A percentile compares a stretch with the other conserved stretches of the same genome.
phyloP scores from a whole-genome alignment of 2,113 vertebrate genomes.

The Syrmaticus mikado region DNA sequence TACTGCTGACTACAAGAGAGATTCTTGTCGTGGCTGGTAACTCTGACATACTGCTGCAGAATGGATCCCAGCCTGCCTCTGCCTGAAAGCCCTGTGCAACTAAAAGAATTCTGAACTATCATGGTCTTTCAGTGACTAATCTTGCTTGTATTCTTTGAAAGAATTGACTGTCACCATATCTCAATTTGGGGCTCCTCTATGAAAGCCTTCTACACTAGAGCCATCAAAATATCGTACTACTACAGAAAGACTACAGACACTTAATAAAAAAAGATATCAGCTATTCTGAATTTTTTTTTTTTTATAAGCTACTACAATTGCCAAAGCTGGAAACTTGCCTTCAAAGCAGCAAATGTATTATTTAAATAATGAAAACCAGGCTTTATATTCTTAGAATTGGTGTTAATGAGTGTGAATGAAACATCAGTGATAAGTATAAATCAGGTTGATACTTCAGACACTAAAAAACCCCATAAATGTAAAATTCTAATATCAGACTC shows the following conservation, averaged over 20 bases:
- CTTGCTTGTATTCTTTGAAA: background rate
- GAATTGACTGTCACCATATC: background rate
- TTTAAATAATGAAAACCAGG: background rate
- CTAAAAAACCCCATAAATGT: background rate
- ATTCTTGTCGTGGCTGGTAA: background rate
- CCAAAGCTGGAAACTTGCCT: background rate
- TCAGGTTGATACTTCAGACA: background rate
- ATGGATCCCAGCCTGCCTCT: background rate
- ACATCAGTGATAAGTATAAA: fast-evolving
- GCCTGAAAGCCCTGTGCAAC: background rate
- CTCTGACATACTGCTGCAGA: background rate
- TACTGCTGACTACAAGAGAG: background rate
- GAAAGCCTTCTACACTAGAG: background rate
- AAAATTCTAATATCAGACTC: background rate
- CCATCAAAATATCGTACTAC: background rate
- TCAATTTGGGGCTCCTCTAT: background rate
- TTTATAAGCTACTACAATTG: background rate
- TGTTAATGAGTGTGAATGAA: background rate
- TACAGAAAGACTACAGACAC: background rate
- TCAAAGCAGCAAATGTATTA: background rate
- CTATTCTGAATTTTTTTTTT: background rate
- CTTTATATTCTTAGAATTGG: background rate
- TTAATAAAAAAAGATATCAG: background rate
- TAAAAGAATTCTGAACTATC: background rate
- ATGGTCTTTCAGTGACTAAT: background rate